These are phyloP conservation scores for Nanger granti DNA, from an alignment of 2,113 vertebrate genomes.

Conservation along the genomic window DNA sequence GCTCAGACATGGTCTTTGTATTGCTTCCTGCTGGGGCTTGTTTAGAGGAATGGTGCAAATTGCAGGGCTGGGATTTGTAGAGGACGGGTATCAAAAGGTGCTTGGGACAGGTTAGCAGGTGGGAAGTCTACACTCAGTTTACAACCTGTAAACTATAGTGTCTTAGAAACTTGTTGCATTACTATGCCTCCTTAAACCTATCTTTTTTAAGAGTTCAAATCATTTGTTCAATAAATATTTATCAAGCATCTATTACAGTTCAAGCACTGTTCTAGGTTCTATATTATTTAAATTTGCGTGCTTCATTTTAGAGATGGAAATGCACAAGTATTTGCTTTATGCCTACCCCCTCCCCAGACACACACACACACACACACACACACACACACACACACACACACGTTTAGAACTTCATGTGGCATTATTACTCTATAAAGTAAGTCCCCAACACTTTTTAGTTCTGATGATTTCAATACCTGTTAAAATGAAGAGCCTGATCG, in stretches of 20 bases:
- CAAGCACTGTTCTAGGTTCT: not conserved
- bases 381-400: too few relatives aligned
- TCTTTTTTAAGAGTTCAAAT: not conserved
- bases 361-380: not conserved
- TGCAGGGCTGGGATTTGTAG: not conserved
- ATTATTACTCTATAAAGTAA: not conserved
- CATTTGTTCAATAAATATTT: slow-evolving; percentile 2
- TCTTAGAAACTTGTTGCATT: not conserved
- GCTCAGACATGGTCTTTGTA: not conserved
- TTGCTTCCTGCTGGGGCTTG: not conserved
- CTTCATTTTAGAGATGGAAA: not conserved
- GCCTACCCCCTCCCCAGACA: not conserved
- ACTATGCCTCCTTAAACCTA: not conserved
- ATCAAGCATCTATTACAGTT: not conserved
- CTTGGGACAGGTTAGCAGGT: not conserved
- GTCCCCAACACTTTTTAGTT: not conserved
- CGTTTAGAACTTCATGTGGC: not conserved
- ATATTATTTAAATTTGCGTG: not conserved
- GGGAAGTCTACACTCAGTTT: not conserved
- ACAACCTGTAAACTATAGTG: not conserved
- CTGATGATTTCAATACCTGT: not conserved
- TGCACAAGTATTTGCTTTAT: not conserved
- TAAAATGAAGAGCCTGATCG: not conserved
- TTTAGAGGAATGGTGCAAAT: not conserved
- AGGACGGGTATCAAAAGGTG: not conserved